phyloP scores from a whole-genome alignment of 2,888 invertebrate species.

The Gari tellinella region DNA sequence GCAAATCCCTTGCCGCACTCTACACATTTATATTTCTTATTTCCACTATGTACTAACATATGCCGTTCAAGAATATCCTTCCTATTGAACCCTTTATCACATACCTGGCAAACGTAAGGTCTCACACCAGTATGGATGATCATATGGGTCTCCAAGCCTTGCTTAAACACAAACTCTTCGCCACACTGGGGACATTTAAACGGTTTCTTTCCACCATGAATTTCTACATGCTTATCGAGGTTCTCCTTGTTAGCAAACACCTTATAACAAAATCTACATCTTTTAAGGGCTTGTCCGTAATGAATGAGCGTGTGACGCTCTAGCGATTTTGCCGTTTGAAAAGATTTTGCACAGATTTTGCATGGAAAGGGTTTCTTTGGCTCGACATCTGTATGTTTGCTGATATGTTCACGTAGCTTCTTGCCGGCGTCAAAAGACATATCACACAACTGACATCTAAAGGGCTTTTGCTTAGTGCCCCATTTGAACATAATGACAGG shows the following conservation, averaged over 20 bases:
- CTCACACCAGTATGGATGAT: constrained; percentile 19
- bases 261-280: constrained; percentile 45
- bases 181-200: constrained; percentile 15
- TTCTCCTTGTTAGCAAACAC: constrained; percentile 44
- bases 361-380: constrained; percentile 40
- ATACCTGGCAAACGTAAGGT: constrained; percentile 27
- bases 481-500: constrained; percentile 48
- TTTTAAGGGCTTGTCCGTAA: constrained; percentile 30
- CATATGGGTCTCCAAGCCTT: constrained; percentile 27
- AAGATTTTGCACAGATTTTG: constrained; percentile 36
- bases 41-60: constrained; percentile 23
- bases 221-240: constrained; percentile 30
- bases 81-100: constrained; percentile 27
- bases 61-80: constrained; percentile 45
- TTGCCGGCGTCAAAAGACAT: constrained; percentile 38
- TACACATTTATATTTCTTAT: constrained; percentile 42
- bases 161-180: constrained; percentile 22
- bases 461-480: constrained; percentile 37
- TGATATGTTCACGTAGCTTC: constrained; percentile 25
- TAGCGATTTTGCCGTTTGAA: constrained; percentile 23
- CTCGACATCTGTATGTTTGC: constrained; percentile 19
- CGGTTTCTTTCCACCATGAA: constrained; percentile 28
- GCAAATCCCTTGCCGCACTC: constrained; percentile 44
- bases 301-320: constrained; percentile 41
- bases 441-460: constrained; percentile 51